Conservation (phyloP, 1,140 invertebrate genomes). For the Cecropterus lyciades region DNA sequence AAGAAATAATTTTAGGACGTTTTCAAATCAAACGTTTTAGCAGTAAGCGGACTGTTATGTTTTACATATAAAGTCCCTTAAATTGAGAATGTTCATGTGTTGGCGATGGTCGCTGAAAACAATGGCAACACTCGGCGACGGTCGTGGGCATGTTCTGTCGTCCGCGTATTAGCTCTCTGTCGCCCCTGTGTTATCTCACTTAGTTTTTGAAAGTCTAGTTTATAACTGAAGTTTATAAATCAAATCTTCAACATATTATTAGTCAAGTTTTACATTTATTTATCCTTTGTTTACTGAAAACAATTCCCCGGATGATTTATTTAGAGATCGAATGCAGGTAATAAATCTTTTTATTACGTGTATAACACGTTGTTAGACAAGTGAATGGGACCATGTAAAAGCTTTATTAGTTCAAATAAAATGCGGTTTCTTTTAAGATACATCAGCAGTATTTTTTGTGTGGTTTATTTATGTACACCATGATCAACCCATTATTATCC, state of each 20-base stretch:
- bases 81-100: too few species aligned
- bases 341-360: slow-evolving; percentile 29
- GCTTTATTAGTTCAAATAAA: slow-evolving; percentile 14
- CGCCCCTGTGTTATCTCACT: too few species aligned
- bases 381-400: slow-evolving; percentile 8
- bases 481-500: too few species aligned
- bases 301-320: neutral
- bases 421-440: slow-evolving; percentile 16
- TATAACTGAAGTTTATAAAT: neutral
- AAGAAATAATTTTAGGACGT: too few species aligned
- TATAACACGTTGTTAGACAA: slow-evolving; percentile 17
- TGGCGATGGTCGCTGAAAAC: too few species aligned
- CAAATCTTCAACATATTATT: neutral
- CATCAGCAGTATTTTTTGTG: slow-evolving; percentile 5
- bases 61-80: too few species aligned
- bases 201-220: neutral
- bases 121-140: too few species aligned
- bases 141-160: too few species aligned
- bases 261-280: neutral
- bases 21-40: too few species aligned
- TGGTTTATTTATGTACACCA: neutral
- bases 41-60: too few species aligned
- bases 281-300: neutral
- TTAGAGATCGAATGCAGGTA: neutral
- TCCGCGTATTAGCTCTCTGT: too few species aligned